A percentile compares a stretch with the other conserved stretches of the same genome.
phyloP scores from a whole-genome alignment of 2,113 vertebrate species.

The Bucco capensis region DNA sequence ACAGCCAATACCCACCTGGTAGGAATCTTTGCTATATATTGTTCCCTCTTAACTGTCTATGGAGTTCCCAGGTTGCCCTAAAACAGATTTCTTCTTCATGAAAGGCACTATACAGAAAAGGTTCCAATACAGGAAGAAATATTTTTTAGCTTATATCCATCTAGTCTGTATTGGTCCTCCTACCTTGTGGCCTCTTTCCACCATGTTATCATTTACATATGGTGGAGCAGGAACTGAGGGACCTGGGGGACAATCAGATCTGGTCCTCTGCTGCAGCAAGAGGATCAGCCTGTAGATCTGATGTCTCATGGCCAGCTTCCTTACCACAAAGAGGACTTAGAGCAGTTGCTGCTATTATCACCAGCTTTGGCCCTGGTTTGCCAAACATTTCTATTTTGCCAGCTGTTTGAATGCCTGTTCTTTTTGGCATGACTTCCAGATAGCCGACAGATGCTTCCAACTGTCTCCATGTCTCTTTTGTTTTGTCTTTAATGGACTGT shows the following conservation, averaged over 20 bases:
- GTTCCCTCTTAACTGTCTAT: neutral
- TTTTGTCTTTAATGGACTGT: slow-evolving; percentile 33
- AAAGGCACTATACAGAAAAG: neutral
- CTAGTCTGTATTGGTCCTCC: neutral
- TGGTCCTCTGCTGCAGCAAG: neutral
- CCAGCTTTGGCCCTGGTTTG: neutral
- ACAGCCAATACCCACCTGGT: neutral
- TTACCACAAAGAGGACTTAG: neutral
- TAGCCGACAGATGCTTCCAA: slow-evolving; percentile 44
- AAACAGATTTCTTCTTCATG: neutral
- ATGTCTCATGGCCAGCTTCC: neutral
- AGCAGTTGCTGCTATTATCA: neutral
- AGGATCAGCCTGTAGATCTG: neutral
- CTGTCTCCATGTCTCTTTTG: slow-evolving; percentile 30
- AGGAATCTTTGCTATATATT: neutral
- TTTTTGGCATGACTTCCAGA: slow-evolving; percentile 1
- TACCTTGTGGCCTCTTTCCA: neutral
- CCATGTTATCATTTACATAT: neutral
- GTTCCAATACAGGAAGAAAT: neutral
- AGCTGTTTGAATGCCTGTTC: slow-evolving; percentile 36
- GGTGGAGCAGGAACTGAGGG: neutral
- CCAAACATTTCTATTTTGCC: slow-evolving; percentile 41
- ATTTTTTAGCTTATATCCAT: neutral
- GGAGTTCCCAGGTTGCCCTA: neutral
- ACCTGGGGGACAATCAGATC: neutral